Base-by-base conservation (phyloP, 2,888 invertebrate genomes). In the Caenorhabditis sp. region DNA sequence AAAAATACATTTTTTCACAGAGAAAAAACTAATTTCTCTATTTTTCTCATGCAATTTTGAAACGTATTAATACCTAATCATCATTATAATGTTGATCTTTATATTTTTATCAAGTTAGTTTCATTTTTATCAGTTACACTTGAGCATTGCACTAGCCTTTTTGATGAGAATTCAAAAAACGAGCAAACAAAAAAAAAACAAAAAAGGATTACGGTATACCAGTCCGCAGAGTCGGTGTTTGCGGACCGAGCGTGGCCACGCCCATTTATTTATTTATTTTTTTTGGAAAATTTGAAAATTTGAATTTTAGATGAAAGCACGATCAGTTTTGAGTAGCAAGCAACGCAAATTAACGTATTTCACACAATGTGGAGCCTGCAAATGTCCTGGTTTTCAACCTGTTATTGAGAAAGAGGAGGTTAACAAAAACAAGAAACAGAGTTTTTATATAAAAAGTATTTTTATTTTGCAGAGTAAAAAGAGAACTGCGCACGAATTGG, bases 331-430 rank as follows among this genome's bases (percentile, higher is more conserved):
- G 21, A 60, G 66, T 26, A 57, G 62, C 8, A 24, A 49, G 17
- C 37, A 50, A 61, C 49, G 64, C 37, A 60, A 62, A 12, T 58
- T 72, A 10, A 61, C 67, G 3, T 72, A 67, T 57, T 72, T 64
- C 50, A 66, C 64, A 17, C 26, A 60, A 6, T 72, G 72, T 3
- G 67, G 67, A 58, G 62, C 64, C 19, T 72, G 72, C 19, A 51
- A 58, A 27, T 72, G 72, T 31, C 23, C 51, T 3, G 72, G 67
- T 24, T 72, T 72, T 43, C 53, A 67, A 24, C 72, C 72, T 3
- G 62, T 67, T 19, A 14, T 64, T 14, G 57, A 54, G 23, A 53
- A 57, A 17, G 62, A 62, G 26, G 70, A 66, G 1, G 70, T 31
- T 31, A 31, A 31, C 31, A 31, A 31, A 31, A 31, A 31, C n/a